Conservation (phyloP, 64 coral and sea anemone genomes). For the Stichodactyla helianthus region DNA sequence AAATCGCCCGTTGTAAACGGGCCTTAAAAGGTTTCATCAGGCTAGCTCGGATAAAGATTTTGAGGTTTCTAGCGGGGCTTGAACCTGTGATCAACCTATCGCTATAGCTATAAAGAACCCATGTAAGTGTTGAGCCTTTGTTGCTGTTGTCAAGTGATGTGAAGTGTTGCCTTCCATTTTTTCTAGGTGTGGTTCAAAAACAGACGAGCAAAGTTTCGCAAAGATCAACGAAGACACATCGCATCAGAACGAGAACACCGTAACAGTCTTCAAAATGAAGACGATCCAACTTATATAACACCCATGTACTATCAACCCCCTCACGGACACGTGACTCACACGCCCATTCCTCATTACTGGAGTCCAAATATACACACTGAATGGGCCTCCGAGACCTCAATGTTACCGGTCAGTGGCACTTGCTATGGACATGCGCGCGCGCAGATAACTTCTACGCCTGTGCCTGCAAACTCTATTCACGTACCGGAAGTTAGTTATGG, state of each 20-base stretch:
- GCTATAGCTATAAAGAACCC: too few relatives aligned
- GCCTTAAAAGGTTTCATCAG: too few relatives aligned
- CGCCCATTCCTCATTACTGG: constrained; percentile 1
- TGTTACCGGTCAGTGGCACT: not conserved
- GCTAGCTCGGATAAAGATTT: too few relatives aligned
- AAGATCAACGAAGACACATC: constrained; percentile 36
- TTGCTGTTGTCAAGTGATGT: too few relatives aligned
- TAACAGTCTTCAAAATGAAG: not conserved
- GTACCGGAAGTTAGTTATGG: constrained; percentile 14
- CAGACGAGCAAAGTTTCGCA: constrained; percentile 60
- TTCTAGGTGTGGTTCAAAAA: constrained; percentile 67
- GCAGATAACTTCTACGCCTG: constrained; percentile 13
- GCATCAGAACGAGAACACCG: constrained; percentile 19
- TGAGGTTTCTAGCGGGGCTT: too few relatives aligned
- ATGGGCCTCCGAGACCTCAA: constrained; percentile 10
- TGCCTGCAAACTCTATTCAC: constrained; percentile 21
- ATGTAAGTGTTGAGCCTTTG: too few relatives aligned
- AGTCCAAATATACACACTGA: not conserved
- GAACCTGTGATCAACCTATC: too few relatives aligned
- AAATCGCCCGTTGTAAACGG: too few relatives aligned
- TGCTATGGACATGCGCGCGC: constrained; percentile 22
- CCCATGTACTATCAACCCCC: constrained; percentile 18
- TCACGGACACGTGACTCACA: constrained; percentile 13
- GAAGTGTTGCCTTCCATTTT: not conserved
- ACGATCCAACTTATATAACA: constrained; percentile 12